These are phyloP conservation scores for Gnatocerus cornutus DNA, from an alignment of 2,888 invertebrate genomes.

Conservation along the genomic window DNA sequence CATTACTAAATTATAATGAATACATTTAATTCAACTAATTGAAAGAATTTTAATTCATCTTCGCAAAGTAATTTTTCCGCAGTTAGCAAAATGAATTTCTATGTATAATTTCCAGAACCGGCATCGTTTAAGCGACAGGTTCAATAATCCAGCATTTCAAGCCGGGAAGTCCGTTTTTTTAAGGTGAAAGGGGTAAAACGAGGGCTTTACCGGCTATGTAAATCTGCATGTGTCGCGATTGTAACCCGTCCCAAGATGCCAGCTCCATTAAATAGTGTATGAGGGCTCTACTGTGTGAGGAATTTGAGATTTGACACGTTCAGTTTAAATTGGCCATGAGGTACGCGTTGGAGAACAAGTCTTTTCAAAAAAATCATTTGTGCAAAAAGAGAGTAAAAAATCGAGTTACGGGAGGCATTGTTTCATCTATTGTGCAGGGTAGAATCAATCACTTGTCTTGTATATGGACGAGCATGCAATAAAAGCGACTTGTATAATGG, in stretches of 20 bases:
- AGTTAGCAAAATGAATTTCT: too few species aligned
- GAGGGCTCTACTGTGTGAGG: conserved; percentile 35
- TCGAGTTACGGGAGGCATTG: conserved; percentile 11
- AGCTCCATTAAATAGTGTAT: conserved; percentile 42
- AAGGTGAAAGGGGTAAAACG: conserved; percentile 16
- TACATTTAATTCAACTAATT: too few species aligned
- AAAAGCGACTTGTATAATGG: conserved; percentile 20
- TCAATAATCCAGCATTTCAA: conserved; percentile 1
- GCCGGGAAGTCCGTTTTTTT: not conserved
- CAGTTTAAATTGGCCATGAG: conserved; percentile 37
- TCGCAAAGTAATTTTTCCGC: too few species aligned
- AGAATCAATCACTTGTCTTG: conserved; percentile 21
- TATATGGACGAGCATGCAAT: conserved; percentile 21
- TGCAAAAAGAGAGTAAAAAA: conserved; percentile 12
- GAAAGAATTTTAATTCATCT: too few species aligned
- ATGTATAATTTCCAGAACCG: too few species aligned
- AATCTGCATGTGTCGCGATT: conserved; percentile 42
- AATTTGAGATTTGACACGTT: conserved; percentile 42
- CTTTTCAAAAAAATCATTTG: conserved; percentile 14
- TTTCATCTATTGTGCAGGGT: conserved; percentile 18
- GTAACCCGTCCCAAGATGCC: conserved; percentile 39
- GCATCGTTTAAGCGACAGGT: not conserved
- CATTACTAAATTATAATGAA: too few species aligned
- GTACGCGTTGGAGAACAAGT: conserved; percentile 18
- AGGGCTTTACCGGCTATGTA: conserved; percentile 15